A percentile compares a stretch with the other conserved stretches of the same genome.
These are phyloP conservation scores for Spisula solida DNA, from an alignment of 2,888 invertebrate species.

Conservation along the genomic window DNA sequence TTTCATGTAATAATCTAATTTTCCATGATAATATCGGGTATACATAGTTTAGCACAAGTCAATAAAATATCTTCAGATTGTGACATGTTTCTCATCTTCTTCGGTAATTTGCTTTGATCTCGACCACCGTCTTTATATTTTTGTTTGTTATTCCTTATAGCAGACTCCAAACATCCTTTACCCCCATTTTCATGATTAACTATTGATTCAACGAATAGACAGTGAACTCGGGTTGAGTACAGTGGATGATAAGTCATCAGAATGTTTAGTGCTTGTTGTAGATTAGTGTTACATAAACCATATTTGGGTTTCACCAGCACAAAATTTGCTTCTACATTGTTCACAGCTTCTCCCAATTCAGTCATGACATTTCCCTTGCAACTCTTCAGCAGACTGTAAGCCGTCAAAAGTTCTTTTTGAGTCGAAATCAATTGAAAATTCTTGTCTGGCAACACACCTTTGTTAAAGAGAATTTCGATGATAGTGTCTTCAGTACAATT, in stretches of 20 bases:
- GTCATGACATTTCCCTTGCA: background rate
- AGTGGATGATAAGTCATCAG: conserved; percentile 5
- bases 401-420: conserved; percentile 22
- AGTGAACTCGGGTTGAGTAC: background rate
- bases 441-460: conserved; percentile 17
- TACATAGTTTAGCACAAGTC: background rate
- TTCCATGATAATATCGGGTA: background rate
- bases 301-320: conserved; percentile 7
- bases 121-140: background rate
- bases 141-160: conserved; percentile 1
- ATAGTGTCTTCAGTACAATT: conserved; percentile 29
- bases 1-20: no score
- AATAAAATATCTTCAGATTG: background rate
- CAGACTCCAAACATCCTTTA: background rate
- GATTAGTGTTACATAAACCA: background rate
- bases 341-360: no score
- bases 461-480: background rate
- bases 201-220: background rate
- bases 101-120: background rate
- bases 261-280: conserved; percentile 11
- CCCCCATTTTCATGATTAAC: background rate
- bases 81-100: background rate
- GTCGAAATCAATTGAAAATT: conserved; percentile 34
- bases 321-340: background rate
- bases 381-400: background rate